phyloP scores from a whole-genome alignment of 2,888 invertebrate species.

The Tachystola acroxantha region DNA sequence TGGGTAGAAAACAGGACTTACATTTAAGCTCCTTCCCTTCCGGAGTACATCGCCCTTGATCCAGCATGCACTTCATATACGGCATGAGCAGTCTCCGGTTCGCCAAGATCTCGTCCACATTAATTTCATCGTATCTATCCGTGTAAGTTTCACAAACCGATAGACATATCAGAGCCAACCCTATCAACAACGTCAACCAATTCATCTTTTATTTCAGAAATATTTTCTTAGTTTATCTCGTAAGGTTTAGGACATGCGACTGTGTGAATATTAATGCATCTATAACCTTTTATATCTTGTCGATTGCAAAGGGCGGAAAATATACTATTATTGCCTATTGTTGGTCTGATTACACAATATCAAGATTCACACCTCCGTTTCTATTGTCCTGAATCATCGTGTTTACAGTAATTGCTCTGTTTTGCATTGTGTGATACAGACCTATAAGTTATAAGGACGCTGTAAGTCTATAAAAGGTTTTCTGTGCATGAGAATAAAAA shows the following conservation, averaged over 20 bases:
- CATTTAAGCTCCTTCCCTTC: slow-evolving; percentile 84
- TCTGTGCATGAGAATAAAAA: too few relatives aligned
- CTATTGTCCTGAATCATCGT: slow-evolving; percentile 5
- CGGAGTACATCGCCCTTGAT: slow-evolving; percentile 80
- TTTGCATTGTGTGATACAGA: neutral
- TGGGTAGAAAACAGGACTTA: too few relatives aligned
- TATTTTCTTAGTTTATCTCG: slow-evolving; percentile 7
- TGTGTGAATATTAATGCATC: neutral
- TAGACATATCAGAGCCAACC: slow-evolving; percentile 19
- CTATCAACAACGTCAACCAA: slow-evolving; percentile 19
- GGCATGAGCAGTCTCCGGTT: slow-evolving; percentile 82
- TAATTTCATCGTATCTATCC: slow-evolving; percentile 83
- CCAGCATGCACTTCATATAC: slow-evolving; percentile 83
- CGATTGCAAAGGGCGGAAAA: slow-evolving; percentile 17
- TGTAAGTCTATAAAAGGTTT: too few relatives aligned
- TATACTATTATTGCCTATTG: slow-evolving; percentile 10
- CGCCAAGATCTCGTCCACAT: slow-evolving; percentile 82
- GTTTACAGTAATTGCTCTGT: slow-evolving; percentile 3
- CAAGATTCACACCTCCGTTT: slow-evolving; percentile 1
- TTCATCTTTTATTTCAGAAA: slow-evolving; percentile 47
- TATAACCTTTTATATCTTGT: slow-evolving; percentile 8
- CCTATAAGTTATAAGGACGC: too few relatives aligned
- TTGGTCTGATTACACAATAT: slow-evolving; percentile 4
- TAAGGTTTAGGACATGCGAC: neutral
- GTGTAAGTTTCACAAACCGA: slow-evolving; percentile 62